These are phyloP conservation scores for Arremon brunneinucha DNA, from an alignment of 2,797 vertebrate genomes.

Conservation along the genomic window DNA sequence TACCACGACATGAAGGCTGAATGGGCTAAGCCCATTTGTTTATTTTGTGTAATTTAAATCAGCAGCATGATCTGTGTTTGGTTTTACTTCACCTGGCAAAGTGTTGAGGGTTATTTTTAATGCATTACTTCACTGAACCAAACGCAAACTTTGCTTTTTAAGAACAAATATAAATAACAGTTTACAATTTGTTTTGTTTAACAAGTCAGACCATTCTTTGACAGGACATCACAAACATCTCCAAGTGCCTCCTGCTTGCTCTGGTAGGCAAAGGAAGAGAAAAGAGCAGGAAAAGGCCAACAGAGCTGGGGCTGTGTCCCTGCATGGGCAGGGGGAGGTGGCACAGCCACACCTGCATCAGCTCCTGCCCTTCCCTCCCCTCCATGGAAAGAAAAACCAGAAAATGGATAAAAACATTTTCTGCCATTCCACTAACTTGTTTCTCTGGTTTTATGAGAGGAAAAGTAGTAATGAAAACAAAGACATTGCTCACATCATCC, in stretches of 20 bases:
- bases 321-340: accelerated
- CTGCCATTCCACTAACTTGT: not conserved
- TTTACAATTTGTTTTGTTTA: not conserved
- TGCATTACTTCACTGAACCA: not conserved
- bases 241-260: not conserved
- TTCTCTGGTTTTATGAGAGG: not conserved
- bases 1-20: not conserved
- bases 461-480: constrained; percentile 18
- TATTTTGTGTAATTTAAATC: constrained; percentile 7
- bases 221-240: not conserved
- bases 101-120: constrained; percentile 20
- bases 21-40: not conserved
- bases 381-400: not conserved
- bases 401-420: not conserved
- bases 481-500: not conserved
- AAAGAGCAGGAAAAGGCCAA: not conserved
- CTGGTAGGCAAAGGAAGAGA: not conserved
- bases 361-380: not conserved
- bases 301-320: not conserved
- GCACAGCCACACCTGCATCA: not conserved
- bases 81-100: constrained; percentile 46
- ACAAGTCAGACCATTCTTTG: constrained; percentile 10
- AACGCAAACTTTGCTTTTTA: not conserved
- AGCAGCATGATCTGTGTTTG: constrained; percentile 14
- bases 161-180: not conserved